These are phyloP conservation scores for Deroplatys truncata DNA, from an alignment of 2,888 invertebrate species.

Conservation along the genomic window DNA sequence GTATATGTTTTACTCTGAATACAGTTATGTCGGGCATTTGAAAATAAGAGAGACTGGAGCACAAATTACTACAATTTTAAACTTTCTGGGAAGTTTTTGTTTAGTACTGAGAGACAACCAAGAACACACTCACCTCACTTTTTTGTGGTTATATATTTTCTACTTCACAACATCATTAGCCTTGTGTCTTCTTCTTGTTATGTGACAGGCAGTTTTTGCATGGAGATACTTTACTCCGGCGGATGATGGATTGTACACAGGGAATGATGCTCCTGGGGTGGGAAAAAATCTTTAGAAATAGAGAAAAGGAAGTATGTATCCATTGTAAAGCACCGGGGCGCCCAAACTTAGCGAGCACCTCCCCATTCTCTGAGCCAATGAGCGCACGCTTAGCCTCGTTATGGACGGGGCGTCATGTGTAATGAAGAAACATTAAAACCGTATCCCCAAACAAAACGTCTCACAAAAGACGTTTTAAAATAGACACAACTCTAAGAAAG, in stretches of 20 bases:
- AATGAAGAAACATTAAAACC: not conserved
- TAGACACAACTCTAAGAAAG: too few species aligned
- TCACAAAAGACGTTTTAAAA: not conserved
- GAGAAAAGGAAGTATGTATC: not conserved
- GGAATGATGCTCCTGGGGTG: not conserved
- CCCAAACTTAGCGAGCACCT: not conserved
- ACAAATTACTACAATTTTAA: too few species aligned
- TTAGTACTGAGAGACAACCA: too few species aligned
- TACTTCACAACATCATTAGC: not conserved
- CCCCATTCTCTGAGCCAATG: not conserved
- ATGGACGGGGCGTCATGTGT: not conserved
- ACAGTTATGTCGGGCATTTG: too few species aligned
- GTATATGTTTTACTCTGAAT: too few species aligned
- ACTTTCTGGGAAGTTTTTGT: too few species aligned
- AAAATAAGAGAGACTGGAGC: too few species aligned
- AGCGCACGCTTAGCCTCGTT: not conserved
- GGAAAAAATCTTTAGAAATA: not conserved
- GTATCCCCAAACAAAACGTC: not conserved
- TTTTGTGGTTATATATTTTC: too few species aligned
- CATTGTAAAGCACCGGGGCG: not conserved
- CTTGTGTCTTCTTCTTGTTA: not conserved
- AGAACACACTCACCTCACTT: too few species aligned
- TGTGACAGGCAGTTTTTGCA: not conserved
- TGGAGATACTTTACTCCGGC: not conserved
- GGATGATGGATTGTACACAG: not conserved